Evolutionary conservation across 2,797 vertebrate genomes (phyloP), one percentile per base, ranked within the genome.

Genomic region (Enteromius radiatus): DNA sequence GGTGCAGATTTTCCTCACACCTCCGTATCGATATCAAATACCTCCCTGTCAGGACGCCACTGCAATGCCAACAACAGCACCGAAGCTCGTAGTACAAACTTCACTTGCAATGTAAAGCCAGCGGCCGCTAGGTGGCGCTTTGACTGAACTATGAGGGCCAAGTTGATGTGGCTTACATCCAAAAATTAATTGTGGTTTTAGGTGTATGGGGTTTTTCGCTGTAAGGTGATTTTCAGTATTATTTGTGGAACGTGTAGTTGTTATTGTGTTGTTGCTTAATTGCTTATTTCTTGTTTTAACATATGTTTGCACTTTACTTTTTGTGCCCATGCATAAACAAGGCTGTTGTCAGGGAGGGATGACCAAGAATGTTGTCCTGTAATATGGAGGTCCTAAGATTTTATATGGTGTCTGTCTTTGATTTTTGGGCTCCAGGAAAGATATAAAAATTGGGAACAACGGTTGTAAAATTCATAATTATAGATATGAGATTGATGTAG

Each of bases 71-170:
- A 26, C 19, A 61, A 56, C 59, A 28, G 77, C 28, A 79, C 49
- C 8, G 78, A 74, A 45, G 56, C 33, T 68, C 26, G 38, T 54
- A 76, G 73, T 64, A 49, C 19, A 73, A 74, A 75, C 54, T 74
- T 52, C 64, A 9, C 36, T 26, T 59, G 43, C 6, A n/a, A 23
- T 71, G 68, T 31, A 45, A 26, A 43, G 2, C 4, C 0, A 33
- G 6, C 65, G 45, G 9, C 52, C 87, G 49, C 87, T 82, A 82
- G 87, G 82, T 65, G 87, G 85, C 84, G 85, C 65, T 33, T 83
- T 74, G 70, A 76, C 10, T 68, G 78, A 69, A 80, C 68, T 4
- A 12, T 59, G 36, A 23, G 26, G 15, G 61, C 54, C 67, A 79
- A 52, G 11, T 64, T 65, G 56, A 31, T 43, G 15, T 54, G 28